Conservation (phyloP, 2,797 vertebrate genomes). For the Eulemur coronatus region DNA sequence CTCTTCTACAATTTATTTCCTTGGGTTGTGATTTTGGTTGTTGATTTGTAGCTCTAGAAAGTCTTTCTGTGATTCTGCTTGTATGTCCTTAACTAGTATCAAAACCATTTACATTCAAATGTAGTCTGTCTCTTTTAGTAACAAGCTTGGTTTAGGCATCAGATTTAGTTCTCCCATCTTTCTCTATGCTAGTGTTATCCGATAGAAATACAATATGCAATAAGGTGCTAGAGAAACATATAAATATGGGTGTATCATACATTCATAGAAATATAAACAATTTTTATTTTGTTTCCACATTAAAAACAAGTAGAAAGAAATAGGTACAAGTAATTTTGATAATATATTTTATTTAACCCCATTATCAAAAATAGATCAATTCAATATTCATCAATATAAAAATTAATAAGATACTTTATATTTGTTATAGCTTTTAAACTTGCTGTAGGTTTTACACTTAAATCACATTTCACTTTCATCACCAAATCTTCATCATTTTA, state of each 20-base stretch:
- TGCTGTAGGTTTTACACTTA: background rate
- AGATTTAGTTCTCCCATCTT: background rate
- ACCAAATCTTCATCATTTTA: background rate
- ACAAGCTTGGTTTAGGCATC: background rate
- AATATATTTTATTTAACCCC: background rate
- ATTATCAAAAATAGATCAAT: background rate
- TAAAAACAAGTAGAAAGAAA: background rate
- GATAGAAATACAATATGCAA: background rate
- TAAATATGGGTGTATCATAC: background rate
- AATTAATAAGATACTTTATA: background rate
- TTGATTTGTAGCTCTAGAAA: background rate
- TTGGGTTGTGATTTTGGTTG: background rate
- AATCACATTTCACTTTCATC: background rate
- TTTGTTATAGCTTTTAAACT: background rate
- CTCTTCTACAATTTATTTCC: background rate
- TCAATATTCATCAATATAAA: background rate
- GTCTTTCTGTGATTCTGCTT: background rate
- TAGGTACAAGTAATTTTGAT: background rate
- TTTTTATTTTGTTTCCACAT: background rate
- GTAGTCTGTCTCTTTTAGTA: background rate
- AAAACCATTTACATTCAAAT: background rate
- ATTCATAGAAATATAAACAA: background rate
- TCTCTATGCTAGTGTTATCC: background rate
- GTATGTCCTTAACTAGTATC: background rate
- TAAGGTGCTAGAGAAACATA: background rate